Conservation (phyloP, 2,113 vertebrate species). For the Anhinga anhinga region DNA sequence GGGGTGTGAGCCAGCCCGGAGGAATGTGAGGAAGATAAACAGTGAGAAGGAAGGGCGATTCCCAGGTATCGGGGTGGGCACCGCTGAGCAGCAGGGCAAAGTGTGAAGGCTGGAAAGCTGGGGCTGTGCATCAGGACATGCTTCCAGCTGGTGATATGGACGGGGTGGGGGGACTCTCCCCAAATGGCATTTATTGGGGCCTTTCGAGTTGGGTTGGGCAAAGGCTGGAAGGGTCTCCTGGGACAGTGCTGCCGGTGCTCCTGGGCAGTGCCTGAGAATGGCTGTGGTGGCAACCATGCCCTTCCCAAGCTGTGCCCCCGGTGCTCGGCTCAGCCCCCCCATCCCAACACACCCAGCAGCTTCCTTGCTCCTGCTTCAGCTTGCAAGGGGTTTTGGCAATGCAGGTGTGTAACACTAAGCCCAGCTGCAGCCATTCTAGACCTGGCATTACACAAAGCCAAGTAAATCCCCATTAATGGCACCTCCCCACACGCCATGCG, state of each 20-base stretch:
- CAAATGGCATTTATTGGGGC: background rate
- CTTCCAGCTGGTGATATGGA: background rate
- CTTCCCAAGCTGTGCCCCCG: fast-evolving
- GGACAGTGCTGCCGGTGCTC: fast-evolving
- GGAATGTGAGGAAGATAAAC: background rate
- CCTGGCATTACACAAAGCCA: background rate
- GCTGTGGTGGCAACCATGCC: background rate
- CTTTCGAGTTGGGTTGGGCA: fast-evolving
- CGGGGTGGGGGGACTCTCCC: background rate
- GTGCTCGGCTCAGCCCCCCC: fast-evolving
- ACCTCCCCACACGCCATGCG: background rate
- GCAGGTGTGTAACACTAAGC: background rate
- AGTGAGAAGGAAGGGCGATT: background rate
- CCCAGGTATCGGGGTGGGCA: background rate
- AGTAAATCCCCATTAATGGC: background rate
- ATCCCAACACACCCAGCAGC: background rate
- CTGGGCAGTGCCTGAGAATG: background rate
- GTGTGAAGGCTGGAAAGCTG: background rate
- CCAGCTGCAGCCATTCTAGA: background rate
- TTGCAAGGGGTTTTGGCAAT: fast-evolving
- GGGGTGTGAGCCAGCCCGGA: background rate
- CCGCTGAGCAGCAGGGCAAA: background rate
- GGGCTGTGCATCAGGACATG: fast-evolving
- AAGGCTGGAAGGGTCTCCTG: background rate
- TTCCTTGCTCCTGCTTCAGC: background rate